phyloP scores from a whole-genome alignment of 1,140 invertebrate genomes.

The Drosophila obscura region DNA sequence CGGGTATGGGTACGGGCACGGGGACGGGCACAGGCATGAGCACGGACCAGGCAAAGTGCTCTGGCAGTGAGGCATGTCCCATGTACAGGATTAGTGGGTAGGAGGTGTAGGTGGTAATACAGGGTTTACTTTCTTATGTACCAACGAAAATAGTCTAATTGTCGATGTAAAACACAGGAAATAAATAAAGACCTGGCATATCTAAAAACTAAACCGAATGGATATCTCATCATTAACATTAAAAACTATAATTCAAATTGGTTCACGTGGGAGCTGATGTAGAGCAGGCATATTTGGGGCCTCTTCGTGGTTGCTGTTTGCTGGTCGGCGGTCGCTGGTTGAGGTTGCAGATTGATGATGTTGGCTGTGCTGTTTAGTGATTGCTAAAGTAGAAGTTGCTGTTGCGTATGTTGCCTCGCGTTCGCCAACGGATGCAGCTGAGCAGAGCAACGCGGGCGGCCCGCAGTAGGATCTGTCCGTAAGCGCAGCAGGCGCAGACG shows the following conservation, averaged over 20 bases:
- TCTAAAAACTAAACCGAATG: slow-evolving; percentile 64
- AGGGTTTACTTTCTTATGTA: slow-evolving; percentile 71
- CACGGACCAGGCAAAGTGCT: too few relatives aligned
- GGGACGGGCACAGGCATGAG: too few relatives aligned
- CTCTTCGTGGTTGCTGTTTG: background rate
- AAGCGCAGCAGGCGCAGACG: slow-evolving; percentile 70
- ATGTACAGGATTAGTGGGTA: slow-evolving; percentile 44
- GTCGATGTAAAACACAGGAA: slow-evolving; percentile 76
- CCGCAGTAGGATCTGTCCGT: slow-evolving; percentile 61
- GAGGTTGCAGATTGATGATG: slow-evolving; percentile 17
- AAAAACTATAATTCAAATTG: slow-evolving; percentile 32
- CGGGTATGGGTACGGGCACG: too few relatives aligned
- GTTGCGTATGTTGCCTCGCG: slow-evolving; percentile 72
- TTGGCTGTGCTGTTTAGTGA: slow-evolving; percentile 40
- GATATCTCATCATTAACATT: slow-evolving; percentile 58
- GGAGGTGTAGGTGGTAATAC: slow-evolving; percentile 42
- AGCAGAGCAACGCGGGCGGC: slow-evolving; percentile 69
- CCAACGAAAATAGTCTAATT: slow-evolving; percentile 72
- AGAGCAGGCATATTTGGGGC: slow-evolving; percentile 13
- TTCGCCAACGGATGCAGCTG: slow-evolving; percentile 73
- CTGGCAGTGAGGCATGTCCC: slow-evolving; percentile 9
- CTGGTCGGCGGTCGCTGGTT: slow-evolving; percentile 14
- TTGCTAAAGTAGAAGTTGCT: slow-evolving; percentile 76
- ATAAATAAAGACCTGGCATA: slow-evolving; percentile 67
- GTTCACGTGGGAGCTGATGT: slow-evolving; percentile 14